phyloP scores from a whole-genome alignment of 2,797 vertebrate species.

The Holocentrus rufus region DNA sequence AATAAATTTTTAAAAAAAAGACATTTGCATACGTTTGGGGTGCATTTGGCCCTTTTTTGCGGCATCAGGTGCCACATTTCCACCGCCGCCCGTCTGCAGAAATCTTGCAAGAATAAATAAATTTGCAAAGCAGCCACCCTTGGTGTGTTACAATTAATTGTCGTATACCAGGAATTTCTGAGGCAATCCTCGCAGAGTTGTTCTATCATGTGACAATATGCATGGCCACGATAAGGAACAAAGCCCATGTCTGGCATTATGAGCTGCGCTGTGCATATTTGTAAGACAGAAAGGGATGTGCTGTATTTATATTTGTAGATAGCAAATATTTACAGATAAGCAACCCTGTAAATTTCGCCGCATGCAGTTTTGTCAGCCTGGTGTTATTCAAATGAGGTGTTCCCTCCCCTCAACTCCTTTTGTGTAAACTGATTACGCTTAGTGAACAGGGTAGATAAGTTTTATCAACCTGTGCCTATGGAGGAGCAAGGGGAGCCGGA shows the following conservation, averaged over 20 bases:
- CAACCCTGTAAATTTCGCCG: constrained; percentile 31
- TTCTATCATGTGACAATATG: constrained; percentile 37
- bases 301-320: constrained; percentile 44
- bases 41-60: constrained; percentile 4
- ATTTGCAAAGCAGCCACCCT: constrained; percentile 38
- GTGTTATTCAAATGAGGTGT: constrained; percentile 60
- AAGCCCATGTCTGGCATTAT: constrained; percentile 3
- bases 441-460: constrained; percentile 56
- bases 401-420: constrained; percentile 42
- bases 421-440: constrained; percentile 59
- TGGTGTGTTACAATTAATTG: constrained; percentile 47
- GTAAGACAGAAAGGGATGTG: constrained; percentile 27
- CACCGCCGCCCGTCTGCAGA: background rate
- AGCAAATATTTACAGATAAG: constrained; percentile 63
- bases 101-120: constrained; percentile 50
- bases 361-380: constrained; percentile 36
- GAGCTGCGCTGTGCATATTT: constrained; percentile 17
- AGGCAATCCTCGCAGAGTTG: constrained; percentile 28
- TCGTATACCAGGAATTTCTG: constrained; percentile 31
- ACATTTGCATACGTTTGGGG: background rate
- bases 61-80: constrained; percentile 21
- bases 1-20: constrained; percentile 22
- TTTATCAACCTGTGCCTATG: constrained; percentile 54
- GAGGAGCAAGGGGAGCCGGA: constrained; percentile 49
- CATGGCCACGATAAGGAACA: constrained; percentile 38